phyloP scores from a whole-genome alignment of 2,797 vertebrate species.

The Myotis findleyi region DNA sequence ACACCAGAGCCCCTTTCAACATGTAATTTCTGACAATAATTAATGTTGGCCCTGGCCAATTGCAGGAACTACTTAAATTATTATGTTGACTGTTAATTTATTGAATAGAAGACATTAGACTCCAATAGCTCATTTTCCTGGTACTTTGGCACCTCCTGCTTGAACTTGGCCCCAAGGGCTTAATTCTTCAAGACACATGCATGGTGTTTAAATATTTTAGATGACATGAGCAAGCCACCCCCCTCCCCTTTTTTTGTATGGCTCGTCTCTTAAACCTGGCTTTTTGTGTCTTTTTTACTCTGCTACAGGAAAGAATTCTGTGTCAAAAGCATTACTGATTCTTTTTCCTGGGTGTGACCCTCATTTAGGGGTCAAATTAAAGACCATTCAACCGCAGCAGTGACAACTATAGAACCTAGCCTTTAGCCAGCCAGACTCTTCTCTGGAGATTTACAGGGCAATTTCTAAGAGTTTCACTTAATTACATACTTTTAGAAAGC shows the following conservation, averaged over 20 bases:
- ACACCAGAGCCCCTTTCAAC: neutral
- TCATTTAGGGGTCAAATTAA: slow-evolving; percentile 72
- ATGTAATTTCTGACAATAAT: neutral
- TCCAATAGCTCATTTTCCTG: neutral
- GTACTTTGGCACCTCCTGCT: neutral
- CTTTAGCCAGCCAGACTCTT: slow-evolving; percentile 30
- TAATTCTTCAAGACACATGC: slow-evolving; percentile 30
- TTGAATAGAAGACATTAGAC: neutral
- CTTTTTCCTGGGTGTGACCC: slow-evolving; percentile 42
- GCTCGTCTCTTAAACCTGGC: neutral
- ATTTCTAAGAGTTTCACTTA: slow-evolving; percentile 72
- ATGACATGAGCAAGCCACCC: neutral
- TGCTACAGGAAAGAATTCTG: neutral
- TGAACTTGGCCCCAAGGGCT: neutral
- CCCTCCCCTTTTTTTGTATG: neutral
- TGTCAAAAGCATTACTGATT: slow-evolving; percentile 44
- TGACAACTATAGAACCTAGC: slow-evolving; percentile 54
- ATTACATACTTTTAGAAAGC: slow-evolving; percentile 75
- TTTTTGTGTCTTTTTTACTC: slow-evolving; percentile 31
- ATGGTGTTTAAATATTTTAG: neutral
- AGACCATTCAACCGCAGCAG: neutral
- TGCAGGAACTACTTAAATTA: neutral
- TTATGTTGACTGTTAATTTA: neutral
- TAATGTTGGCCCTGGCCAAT: neutral
- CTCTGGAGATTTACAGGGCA: slow-evolving; percentile 70